phyloP scores from a whole-genome alignment of 2,113 vertebrate species.

The Cinclus cinclus region DNA sequence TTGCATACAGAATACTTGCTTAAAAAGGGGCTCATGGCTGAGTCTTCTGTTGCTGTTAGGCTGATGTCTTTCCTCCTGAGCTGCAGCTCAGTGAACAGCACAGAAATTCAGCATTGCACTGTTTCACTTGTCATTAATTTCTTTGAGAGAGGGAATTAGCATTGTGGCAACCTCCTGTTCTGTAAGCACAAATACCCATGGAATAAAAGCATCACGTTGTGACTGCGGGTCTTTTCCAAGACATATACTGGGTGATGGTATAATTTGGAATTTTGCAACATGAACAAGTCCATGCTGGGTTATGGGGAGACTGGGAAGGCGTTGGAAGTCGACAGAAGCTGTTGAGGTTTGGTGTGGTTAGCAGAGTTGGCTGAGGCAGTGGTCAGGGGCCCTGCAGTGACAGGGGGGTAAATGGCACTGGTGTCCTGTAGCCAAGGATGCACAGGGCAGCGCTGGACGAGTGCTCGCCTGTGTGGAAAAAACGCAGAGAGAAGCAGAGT shows the following conservation, averaged over 20 bases:
- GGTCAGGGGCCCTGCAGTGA: fast-evolving
- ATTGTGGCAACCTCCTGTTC: background rate
- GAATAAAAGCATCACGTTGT: background rate
- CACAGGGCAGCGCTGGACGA: fast-evolving
- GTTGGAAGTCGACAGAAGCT: background rate
- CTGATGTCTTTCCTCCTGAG: background rate
- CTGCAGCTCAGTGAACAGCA: background rate
- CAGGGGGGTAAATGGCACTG: background rate
- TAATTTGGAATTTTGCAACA: background rate
- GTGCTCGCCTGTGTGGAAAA: background rate
- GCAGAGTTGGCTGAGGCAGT: background rate
- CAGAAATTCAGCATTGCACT: fast-evolving
- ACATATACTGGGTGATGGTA: background rate
- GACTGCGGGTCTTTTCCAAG: background rate
- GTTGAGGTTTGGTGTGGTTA: background rate
- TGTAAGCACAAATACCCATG: background rate
- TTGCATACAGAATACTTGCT: slow-evolving; percentile 1
- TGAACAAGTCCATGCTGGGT: fast-evolving
- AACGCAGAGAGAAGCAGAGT: background rate
- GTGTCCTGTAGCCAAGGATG: background rate
- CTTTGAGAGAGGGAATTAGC: background rate
- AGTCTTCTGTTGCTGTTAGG: background rate
- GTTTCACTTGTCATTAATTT: background rate
- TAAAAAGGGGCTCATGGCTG: background rate
- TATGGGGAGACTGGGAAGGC: background rate